Percentiles rank a stretch among this genome's conserved stretches.
Evolutionary conservation across 2,888 invertebrate species (phyloP).

Genomic region (Drosophila pseudotakahashii): DNA sequence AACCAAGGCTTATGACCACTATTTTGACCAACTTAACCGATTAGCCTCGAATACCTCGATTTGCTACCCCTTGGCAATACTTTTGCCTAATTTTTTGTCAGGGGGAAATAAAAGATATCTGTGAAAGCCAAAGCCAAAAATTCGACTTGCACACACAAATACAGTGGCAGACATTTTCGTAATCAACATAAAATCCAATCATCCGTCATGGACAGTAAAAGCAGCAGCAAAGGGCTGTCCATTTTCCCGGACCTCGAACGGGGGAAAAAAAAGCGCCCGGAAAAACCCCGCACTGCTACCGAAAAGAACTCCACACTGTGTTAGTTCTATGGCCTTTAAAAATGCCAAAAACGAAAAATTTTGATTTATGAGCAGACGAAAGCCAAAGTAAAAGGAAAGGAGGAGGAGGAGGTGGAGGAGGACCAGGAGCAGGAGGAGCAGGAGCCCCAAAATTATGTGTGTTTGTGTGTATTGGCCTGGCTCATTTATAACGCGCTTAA

Average conservation of each 20-base stretch:
- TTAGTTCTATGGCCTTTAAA: slow-evolving; percentile 60
- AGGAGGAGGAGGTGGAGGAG: not conserved
- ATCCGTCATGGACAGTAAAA: slow-evolving; percentile 75
- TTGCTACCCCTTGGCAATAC: slow-evolving; percentile 22
- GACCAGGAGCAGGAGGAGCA: not conserved
- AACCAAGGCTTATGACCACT: too few relatives aligned
- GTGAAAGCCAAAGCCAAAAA: slow-evolving; percentile 48
- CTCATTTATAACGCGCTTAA: slow-evolving; percentile 79
- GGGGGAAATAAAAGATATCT: slow-evolving; percentile 31
- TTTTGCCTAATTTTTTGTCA: slow-evolving; percentile 26
- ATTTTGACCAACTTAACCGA: too few relatives aligned
- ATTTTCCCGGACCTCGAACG: slow-evolving; percentile 4
- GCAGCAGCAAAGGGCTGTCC: slow-evolving; percentile 69
- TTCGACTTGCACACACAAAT: slow-evolving; percentile 61
- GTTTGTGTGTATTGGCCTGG: slow-evolving; percentile 62
- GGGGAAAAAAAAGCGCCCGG: too few relatives aligned
- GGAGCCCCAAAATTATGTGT: slow-evolving; percentile 38
- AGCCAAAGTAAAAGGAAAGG: slow-evolving; percentile 29
- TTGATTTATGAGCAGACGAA: slow-evolving; percentile 70
- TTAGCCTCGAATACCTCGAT: not conserved
- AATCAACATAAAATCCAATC: slow-evolving; percentile 79
- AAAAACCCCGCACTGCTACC: too few relatives aligned
- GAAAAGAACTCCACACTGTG: not conserved
- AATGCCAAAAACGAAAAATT: slow-evolving; percentile 76
- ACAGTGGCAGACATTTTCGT: slow-evolving; percentile 63